phyloP scores from a whole-genome alignment of 2,113 vertebrate species.

The Agelaius tricolor region DNA sequence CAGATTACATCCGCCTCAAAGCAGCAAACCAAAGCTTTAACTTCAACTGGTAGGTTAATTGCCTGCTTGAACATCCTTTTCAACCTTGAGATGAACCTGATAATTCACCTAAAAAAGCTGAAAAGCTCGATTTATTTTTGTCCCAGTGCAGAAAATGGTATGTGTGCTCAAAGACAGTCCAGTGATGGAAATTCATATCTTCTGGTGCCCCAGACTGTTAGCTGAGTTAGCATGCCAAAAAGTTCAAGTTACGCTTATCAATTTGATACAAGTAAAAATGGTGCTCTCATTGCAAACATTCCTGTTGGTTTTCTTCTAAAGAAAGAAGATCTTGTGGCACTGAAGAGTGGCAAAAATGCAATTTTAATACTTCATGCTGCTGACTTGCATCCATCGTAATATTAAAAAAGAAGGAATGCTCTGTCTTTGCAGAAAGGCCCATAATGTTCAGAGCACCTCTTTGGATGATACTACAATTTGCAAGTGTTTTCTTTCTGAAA shows the following conservation, averaged over 20 bases:
- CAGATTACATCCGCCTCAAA: neutral
- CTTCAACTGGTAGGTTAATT: neutral
- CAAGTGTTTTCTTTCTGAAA: neutral
- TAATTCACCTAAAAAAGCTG: neutral
- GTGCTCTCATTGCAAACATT: neutral
- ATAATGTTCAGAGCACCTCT: neutral
- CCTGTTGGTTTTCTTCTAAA: neutral
- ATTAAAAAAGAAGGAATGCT: neutral
- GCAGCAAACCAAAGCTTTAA: neutral
- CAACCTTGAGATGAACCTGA: neutral
- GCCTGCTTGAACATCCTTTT: neutral
- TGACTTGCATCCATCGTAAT: neutral
- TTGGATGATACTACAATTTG: neutral
- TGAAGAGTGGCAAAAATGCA: neutral
- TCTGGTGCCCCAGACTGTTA: neutral
- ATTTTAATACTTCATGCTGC: neutral
- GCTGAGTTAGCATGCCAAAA: neutral
- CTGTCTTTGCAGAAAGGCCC: neutral
- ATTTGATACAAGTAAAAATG: neutral
- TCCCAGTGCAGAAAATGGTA: neutral
- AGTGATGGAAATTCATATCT: neutral
- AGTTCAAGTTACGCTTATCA: neutral
- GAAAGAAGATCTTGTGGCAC: neutral
- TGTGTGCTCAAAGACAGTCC: neutral
- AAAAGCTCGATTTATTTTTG: conserved; percentile 29